These are phyloP conservation scores for Falco rusticolus DNA, from an alignment of 2,797 vertebrate genomes.

Conservation along the genomic window DNA sequence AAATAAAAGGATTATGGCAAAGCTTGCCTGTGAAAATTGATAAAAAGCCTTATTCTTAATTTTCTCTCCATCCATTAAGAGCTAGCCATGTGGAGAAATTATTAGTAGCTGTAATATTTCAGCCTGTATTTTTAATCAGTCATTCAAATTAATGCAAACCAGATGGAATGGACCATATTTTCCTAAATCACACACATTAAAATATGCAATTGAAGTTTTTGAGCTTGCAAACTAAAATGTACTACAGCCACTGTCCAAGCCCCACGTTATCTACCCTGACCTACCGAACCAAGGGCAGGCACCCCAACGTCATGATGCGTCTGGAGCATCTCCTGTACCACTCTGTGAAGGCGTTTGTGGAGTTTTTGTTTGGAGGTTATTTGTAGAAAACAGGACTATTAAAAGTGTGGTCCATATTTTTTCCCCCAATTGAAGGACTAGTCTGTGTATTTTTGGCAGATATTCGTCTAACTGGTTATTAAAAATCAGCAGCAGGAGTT, in stretches of 20 bases:
- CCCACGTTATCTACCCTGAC: fast-evolving
- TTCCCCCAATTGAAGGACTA: background rate
- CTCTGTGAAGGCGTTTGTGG: fast-evolving
- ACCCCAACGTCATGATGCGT: fast-evolving
- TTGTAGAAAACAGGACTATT: background rate
- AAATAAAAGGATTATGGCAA: slow-evolving; percentile 69
- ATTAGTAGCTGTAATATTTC: slow-evolving; percentile 75
- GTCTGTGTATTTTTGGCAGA: background rate
- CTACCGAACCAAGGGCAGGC: background rate
- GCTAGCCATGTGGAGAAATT: slow-evolving; percentile 75
- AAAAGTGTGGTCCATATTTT: fast-evolving
- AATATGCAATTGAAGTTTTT: background rate
- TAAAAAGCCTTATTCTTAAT: slow-evolving; percentile 67
- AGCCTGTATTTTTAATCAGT: slow-evolving; percentile 77
- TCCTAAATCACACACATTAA: slow-evolving; percentile 44
- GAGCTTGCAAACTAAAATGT: background rate
- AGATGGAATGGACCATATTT: slow-evolving; percentile 54
- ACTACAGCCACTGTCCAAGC: background rate
- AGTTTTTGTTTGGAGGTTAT: background rate
- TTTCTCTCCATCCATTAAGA: slow-evolving; percentile 63
- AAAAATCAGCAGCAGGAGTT: background rate
- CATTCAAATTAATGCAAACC: slow-evolving; percentile 57
- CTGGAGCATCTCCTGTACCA: background rate
- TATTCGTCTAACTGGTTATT: background rate
- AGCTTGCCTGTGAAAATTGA: slow-evolving; percentile 67